A percentile compares a stretch with the other conserved stretches of the same genome.
phyloP scores from a whole-genome alignment of 2,888 invertebrate genomes.

The Spisula solida region DNA sequence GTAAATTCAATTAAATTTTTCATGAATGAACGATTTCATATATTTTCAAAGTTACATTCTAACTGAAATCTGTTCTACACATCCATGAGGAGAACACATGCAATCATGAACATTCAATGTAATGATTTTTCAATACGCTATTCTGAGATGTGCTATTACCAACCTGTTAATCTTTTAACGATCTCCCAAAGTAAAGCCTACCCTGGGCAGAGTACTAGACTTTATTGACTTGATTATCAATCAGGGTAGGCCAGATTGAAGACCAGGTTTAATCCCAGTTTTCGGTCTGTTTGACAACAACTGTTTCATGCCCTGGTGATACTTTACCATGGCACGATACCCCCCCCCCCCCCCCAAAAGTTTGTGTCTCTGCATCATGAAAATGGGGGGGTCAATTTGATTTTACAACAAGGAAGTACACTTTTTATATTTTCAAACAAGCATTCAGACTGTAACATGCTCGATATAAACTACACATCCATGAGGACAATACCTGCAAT shows the following conservation, averaged over 20 bases:
- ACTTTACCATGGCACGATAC: too few relatives aligned
- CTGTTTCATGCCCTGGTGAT: conserved; percentile 64
- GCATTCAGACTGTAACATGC: background rate
- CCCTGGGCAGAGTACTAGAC: conserved; percentile 45
- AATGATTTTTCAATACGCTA: conserved; percentile 38
- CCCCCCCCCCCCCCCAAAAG: too few relatives aligned
- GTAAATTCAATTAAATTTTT: too few relatives aligned
- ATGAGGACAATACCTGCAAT: conserved; percentile 48
- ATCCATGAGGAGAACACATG: conserved; percentile 51
- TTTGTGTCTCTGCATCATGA: background rate
- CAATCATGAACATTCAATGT: conserved; percentile 29
- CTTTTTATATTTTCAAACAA: background rate
- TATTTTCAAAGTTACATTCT: too few relatives aligned
- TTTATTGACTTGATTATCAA: conserved; percentile 49
- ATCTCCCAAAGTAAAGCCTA: background rate
- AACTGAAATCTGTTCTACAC: too few relatives aligned
- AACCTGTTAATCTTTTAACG: too few relatives aligned
- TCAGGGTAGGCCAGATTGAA: conserved; percentile 55
- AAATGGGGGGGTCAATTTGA: background rate
- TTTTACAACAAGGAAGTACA: too few relatives aligned
- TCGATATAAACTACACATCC: conserved; percentile 15
- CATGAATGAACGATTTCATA: too few relatives aligned
- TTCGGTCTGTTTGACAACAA: conserved; percentile 17
- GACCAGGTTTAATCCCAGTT: conserved; percentile 59
- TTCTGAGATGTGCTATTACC: conserved; percentile 41